A percentile compares a stretch with the other conserved stretches of the same genome.
Evolutionary conservation across 2,113 vertebrate species (phyloP).

Genomic region (Nothocercus nigrocapillus): DNA sequence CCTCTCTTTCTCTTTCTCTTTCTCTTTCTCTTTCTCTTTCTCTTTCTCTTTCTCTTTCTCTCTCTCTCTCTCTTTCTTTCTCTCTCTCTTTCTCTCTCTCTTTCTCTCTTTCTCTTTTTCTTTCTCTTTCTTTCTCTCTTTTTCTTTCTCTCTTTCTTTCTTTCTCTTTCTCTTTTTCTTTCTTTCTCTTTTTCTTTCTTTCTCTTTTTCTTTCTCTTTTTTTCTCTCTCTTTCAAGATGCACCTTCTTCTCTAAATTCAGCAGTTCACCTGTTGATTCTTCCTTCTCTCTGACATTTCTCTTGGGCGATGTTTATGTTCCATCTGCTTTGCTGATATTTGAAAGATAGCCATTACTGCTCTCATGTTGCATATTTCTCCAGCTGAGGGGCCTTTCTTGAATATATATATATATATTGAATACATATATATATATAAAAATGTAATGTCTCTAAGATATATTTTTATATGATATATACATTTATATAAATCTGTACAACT

Average conservation of each 20-base stretch:
- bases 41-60: not conserved
- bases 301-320: not conserved
- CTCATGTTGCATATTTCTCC: not conserved
- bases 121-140: too few species aligned
- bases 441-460: too few species aligned
- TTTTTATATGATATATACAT: not conserved
- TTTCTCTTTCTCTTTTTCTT: too few species aligned
- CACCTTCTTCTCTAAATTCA: not conserved
- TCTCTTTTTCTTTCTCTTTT: too few species aligned
- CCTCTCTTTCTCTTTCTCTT: not conserved
- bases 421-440: too few species aligned
- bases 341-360: not conserved
- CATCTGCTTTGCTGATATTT: not conserved
- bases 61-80: not conserved
- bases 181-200: too few species aligned
- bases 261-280: not conserved
- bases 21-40: not conserved
- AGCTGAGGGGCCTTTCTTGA: not conserved
- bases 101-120: not conserved
- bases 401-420: not conserved
- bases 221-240: too few species aligned
- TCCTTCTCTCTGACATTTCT: not conserved
- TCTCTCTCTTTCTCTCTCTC: not conserved
- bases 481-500: not conserved
- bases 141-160: too few species aligned